Conservation (phyloP, 2,888 invertebrate genomes). For the Cotesia congregata region DNA sequence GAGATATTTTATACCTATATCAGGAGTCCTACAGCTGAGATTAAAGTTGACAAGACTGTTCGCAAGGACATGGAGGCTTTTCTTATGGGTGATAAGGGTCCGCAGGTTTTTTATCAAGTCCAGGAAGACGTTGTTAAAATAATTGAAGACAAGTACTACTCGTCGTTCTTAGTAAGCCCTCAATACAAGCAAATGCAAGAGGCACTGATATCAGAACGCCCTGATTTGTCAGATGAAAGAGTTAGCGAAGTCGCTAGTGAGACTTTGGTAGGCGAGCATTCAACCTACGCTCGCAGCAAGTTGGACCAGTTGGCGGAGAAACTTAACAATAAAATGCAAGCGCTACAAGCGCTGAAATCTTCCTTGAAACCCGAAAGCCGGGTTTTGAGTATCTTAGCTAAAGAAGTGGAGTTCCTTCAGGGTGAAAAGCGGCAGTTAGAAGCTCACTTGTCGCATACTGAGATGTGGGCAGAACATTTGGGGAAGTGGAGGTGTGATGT, state of each 20-base stretch:
- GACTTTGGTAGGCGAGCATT: constrained; percentile 84
- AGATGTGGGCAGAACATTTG: constrained; percentile 91
- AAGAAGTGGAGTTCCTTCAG: constrained; percentile 86
- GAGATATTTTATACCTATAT: constrained; percentile 93
- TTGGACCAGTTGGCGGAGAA: constrained; percentile 87
- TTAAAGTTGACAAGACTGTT: constrained; percentile 85
- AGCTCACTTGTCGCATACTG: constrained; percentile 87
- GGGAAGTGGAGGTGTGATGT: constrained; percentile 90
- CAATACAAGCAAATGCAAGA: constrained; percentile 83
- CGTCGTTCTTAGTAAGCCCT: constrained; percentile 89
- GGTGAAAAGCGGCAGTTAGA: constrained; percentile 86
- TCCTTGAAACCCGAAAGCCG: constrained; percentile 88
- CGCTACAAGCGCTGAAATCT: constrained; percentile 85
- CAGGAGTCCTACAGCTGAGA: constrained; percentile 83
- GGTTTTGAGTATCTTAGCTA: constrained; percentile 83
- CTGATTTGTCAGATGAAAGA: constrained; percentile 62
- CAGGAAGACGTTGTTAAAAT: constrained; percentile 85
- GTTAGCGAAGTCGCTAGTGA: constrained; percentile 53
- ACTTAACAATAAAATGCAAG: constrained; percentile 86
- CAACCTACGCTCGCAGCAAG: constrained; percentile 85
- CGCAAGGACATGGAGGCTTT: constrained; percentile 91
- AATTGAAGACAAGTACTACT: constrained; percentile 89
- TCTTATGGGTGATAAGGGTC: constrained; percentile 87
- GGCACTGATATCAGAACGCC: constrained; percentile 77
- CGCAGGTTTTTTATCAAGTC: constrained; percentile 89